Conservation (phyloP, 2,113 vertebrate species). For the Apaloderma vittatum region DNA sequence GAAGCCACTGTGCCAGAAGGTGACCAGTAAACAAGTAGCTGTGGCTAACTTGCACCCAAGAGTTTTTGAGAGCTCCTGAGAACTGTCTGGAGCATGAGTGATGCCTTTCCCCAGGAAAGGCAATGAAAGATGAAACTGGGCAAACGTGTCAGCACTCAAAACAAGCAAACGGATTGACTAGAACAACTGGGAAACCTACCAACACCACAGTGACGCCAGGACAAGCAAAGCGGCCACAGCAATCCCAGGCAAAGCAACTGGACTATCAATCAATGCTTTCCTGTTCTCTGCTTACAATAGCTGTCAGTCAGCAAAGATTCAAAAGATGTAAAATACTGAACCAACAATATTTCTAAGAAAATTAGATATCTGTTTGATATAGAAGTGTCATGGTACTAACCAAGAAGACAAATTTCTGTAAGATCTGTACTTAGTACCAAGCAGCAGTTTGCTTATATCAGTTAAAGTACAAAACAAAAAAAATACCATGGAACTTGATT, state of each 20-base stretch:
- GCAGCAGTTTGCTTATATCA: background rate
- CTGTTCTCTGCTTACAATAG: background rate
- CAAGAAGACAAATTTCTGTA: background rate
- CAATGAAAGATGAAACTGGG: background rate
- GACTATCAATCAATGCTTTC: background rate
- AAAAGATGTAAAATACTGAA: background rate
- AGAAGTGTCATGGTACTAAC: background rate
- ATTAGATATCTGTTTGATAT: background rate
- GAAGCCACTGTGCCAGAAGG: fast-evolving
- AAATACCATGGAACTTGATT: background rate
- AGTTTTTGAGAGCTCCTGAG: background rate
- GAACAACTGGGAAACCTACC: background rate
- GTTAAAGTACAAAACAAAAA: background rate
- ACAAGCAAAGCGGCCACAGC: background rate
- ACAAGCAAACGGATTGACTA: background rate
- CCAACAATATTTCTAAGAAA: background rate
- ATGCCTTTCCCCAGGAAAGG: background rate
- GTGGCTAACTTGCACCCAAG: background rate
- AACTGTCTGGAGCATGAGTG: background rate
- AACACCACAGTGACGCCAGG: background rate
- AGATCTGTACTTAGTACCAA: background rate
- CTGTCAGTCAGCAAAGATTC: background rate
- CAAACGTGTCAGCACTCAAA: background rate
- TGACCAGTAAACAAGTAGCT: background rate
- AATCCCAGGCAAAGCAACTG: background rate